phyloP scores from a whole-genome alignment of 1,140 invertebrate species.

The Euborellia annulipes region DNA sequence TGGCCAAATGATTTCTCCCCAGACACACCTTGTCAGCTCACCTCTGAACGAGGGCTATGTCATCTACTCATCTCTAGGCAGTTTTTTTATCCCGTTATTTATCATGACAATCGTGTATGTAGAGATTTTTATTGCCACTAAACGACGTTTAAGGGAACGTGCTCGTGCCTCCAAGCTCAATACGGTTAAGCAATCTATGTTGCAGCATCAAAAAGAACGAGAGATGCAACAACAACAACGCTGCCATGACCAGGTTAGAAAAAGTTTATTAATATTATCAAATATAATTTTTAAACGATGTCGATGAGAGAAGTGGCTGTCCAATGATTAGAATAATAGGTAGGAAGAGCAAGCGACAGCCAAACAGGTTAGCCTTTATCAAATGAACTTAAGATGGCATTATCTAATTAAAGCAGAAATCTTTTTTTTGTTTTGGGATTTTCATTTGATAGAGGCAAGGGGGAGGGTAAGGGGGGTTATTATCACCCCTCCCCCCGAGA shows the following conservation, averaged over 20 bases:
- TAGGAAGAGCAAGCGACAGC: no score
- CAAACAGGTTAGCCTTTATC: no score
- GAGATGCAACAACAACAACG: no score
- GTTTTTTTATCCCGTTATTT: conserved; percentile 88
- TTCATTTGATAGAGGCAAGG: no score
- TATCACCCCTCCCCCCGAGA: no score
- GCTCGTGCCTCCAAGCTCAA: conserved; percentile 65
- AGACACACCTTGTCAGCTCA: conserved; percentile 61
- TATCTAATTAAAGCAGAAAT: no score
- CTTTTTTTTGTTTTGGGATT: no score
- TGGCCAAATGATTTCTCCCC: conserved; percentile 65
- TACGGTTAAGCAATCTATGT: conserved; percentile 25
- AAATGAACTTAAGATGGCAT: no score
- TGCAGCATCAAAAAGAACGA: background rate
- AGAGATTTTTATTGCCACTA: conserved; percentile 83
- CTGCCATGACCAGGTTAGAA: conserved; percentile 4
- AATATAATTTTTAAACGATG: no score
- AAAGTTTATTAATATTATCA: background rate
- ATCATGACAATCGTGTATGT: conserved; percentile 93
- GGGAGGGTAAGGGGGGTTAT: no score
- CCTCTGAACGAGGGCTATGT: conserved; percentile 75
- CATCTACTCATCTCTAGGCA: conserved; percentile 86
- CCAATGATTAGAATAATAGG: no score
- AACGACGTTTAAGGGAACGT: conserved; percentile 59
- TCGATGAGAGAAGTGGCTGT: no score